Base-by-base conservation (phyloP, 2,888 invertebrate species). In the Diadegma fenestrale region DNA sequence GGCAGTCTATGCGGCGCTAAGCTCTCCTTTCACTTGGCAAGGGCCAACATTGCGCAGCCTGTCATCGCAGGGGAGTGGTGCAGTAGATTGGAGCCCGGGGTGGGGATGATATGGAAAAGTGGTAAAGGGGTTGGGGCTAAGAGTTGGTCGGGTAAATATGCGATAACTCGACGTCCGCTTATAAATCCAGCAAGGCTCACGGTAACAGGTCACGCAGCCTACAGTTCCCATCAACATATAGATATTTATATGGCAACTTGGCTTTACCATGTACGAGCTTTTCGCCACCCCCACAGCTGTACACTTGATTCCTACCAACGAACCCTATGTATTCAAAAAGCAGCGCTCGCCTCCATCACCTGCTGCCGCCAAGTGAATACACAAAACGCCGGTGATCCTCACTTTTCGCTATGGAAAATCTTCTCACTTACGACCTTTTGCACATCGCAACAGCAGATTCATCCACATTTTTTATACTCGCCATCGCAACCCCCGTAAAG, bases 181-280 rank as follows among this genome's bases (percentile, higher is more conserved):
- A 93, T 93, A 93, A 93, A 93, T 93, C 92, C 92, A 92, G 89
- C 88, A 87, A 90, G 90, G 91, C 90, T 93, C 92, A 93, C 93
- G 93, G 93, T 92, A 93, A 93, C 93, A 93, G 92, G 93, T 93
- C 93, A 93, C 93, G 93, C 93, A 93, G 92, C 86, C 73, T 75
- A 73, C 69, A 81, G 30, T 14, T 63, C 63, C 66, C 61, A 79
- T 66, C 61, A 5, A 69, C 30, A 61, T 54, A 45, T 63, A 61
- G 22, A 63, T 54, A 33, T 43, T n/a, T 68, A 26, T 68, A 45
- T 37, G 4, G 1, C 10, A 10, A 64, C 64, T 26, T 58, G 26
- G 54, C 26, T 58, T 58, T 58, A 22, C 54, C 37, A 41, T 64
- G n/a, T 37, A 64, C 64, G 64, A 37, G 19, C 41, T 19, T 37